Evolutionary conservation across 2,888 invertebrate genomes (phyloP).

Genomic region (Dexiosoma caninum): DNA sequence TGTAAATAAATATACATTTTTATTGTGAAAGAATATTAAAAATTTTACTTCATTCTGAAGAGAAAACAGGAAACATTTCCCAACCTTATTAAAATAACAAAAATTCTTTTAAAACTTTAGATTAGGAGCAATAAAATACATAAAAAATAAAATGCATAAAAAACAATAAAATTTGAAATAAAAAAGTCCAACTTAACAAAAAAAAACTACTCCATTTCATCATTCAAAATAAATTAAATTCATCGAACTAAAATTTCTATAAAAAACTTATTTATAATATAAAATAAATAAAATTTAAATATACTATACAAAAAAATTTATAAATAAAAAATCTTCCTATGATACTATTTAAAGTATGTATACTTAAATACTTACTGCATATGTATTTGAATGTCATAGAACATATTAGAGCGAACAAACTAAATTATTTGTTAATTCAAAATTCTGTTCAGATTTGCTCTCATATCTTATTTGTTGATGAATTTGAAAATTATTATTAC

Average conservation of each 20-base stretch:
- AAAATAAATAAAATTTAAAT: constrained; percentile 27
- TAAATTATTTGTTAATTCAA: background rate
- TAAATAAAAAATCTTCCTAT: constrained; percentile 52
- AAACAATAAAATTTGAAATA: constrained; percentile 29
- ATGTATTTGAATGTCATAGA: constrained; percentile 55
- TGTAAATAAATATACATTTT: constrained; percentile 33
- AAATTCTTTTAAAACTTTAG: constrained; percentile 21
- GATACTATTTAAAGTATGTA: constrained; percentile 41
- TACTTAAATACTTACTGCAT: background rate
- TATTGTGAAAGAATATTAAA: background rate
- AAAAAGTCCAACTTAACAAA: constrained; percentile 39
- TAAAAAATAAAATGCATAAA: background rate
- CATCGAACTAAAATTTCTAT: constrained; percentile 62
- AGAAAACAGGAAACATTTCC: constrained; percentile 21
- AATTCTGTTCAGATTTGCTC: constrained; percentile 9
- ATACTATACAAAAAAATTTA: constrained; percentile 22
- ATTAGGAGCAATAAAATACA: background rate
- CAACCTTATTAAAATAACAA: background rate
- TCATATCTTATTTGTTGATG: constrained; percentile 17
- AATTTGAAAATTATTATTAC: constrained; percentile 18
- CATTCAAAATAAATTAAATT: constrained; percentile 31
- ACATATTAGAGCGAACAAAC: constrained; percentile 33
- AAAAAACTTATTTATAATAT: constrained; percentile 19
- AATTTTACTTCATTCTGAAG: too few relatives aligned
- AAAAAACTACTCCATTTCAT: background rate